phyloP scores from a whole-genome alignment of 2,888 invertebrate species.

The Gisinianus flammeolus region DNA sequence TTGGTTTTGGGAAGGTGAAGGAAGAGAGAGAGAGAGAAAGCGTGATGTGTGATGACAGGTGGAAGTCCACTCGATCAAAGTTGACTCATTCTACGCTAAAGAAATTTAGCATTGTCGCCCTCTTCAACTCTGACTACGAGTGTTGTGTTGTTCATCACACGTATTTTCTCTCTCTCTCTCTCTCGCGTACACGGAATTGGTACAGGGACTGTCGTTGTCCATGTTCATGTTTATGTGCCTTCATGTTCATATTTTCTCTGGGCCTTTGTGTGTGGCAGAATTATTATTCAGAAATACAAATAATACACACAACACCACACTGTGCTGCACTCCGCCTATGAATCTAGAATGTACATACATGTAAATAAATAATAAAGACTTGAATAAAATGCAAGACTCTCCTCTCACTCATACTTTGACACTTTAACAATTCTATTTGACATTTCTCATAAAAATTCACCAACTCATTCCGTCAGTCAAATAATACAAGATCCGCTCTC shows the following conservation, averaged over 20 bases:
- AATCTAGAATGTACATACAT: too few species aligned
- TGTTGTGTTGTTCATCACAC: constrained; percentile 33
- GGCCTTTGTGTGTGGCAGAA: constrained; percentile 13
- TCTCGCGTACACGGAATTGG: too few species aligned
- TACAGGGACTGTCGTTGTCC: neutral
- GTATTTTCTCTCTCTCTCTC: constrained; percentile 14
- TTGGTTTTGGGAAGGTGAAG: constrained; percentile 29
- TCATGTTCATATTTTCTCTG: neutral
- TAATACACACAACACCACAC: neutral
- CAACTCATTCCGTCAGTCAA: too few species aligned
- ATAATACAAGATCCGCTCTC: too few species aligned
- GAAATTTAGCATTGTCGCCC: constrained; percentile 37
- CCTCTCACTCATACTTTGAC: too few species aligned
- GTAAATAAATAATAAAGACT: too few species aligned
- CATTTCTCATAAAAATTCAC: too few species aligned
- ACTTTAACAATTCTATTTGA: too few species aligned
- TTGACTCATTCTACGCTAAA: constrained; percentile 36
- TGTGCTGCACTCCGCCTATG: neutral
- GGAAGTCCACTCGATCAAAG: constrained; percentile 56
- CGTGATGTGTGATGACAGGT: constrained; percentile 52
- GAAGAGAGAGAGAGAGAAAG: constrained; percentile 35
- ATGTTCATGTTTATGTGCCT: neutral
- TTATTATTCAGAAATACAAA: neutral
- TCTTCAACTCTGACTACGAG: constrained; percentile 32
- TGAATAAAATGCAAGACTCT: too few species aligned